A percentile compares a stretch with the other conserved stretches of the same genome.
These are phyloP conservation scores for Ceratotherium simum DNA, from an alignment of 2,113 vertebrate species.

Conservation along the genomic window DNA sequence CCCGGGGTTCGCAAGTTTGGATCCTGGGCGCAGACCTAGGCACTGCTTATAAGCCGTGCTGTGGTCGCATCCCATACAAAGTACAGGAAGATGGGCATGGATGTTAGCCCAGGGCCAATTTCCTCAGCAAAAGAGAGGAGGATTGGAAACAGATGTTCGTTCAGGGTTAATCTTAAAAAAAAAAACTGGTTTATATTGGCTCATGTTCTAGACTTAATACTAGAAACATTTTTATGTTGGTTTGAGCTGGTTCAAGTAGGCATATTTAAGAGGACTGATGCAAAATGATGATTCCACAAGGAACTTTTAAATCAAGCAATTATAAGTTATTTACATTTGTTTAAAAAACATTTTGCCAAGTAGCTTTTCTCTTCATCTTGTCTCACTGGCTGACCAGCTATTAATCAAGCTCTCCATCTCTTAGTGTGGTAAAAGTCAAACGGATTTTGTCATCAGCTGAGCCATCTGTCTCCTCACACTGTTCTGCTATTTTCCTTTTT, in stretches of 20 bases:
- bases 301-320: conserved; percentile 32
- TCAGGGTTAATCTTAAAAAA: no score
- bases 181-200: not conserved
- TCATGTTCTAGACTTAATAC: not conserved
- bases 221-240: not conserved
- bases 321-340: not conserved
- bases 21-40: no score
- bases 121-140: no score
- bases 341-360: conserved; percentile 50
- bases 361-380: conserved; percentile 50
- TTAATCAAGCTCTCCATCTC: conserved; percentile 61
- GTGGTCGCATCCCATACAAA: no score
- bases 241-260: not conserved
- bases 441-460: conserved; percentile 68
- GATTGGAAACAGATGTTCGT: no score
- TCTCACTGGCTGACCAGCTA: conserved; percentile 62
- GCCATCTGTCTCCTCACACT: conserved; percentile 72
- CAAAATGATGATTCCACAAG: conserved; percentile 35
- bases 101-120: no score
- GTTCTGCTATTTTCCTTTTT: conserved; percentile 66
- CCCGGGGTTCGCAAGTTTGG: no score
- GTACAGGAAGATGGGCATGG: no score
- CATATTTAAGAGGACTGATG: not conserved
- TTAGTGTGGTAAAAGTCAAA: conserved; percentile 71
- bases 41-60: no score